These are phyloP conservation scores for Zootoca vivipara DNA, from an alignment of 2,113 vertebrate species.

Conservation along the genomic window DNA sequence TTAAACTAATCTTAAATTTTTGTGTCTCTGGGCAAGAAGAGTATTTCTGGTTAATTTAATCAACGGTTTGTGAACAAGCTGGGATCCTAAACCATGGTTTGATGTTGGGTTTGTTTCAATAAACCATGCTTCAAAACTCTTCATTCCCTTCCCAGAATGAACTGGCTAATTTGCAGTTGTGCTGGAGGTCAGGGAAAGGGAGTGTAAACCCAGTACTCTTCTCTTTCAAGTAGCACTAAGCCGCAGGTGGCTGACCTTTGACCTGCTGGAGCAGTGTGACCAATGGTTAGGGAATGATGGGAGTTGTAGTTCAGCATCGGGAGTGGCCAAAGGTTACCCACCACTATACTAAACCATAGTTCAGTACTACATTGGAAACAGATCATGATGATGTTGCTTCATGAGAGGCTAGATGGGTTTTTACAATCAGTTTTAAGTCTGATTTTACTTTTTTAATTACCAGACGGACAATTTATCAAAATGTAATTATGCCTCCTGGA, in stretches of 20 bases:
- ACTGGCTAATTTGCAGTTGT: background rate
- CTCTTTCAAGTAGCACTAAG: background rate
- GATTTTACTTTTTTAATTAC: no score
- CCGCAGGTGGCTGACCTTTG: background rate
- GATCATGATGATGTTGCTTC: slow-evolving; percentile 59
- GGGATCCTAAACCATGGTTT: background rate
- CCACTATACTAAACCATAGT: background rate
- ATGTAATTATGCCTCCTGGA: slow-evolving; percentile 33
- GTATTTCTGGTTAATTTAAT: background rate
- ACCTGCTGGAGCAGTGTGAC: background rate
- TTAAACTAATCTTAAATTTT: background rate
- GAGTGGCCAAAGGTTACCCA: no score
- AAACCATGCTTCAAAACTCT: background rate
- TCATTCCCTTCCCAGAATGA: background rate
- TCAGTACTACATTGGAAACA: background rate
- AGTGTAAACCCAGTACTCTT: no score
- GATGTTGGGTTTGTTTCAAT: background rate
- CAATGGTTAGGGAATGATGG: no score
- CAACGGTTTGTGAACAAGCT: background rate
- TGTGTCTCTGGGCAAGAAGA: background rate
- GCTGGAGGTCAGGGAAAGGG: no score
- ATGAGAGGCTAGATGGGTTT: slow-evolving; percentile 42
- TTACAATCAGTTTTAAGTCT: slow-evolving; percentile 56
- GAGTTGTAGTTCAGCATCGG: no score
- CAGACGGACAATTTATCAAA: slow-evolving; percentile 10